Evolutionary conservation across 2,113 vertebrate genomes (phyloP).

Genomic region (Dermatemys mawii): DNA sequence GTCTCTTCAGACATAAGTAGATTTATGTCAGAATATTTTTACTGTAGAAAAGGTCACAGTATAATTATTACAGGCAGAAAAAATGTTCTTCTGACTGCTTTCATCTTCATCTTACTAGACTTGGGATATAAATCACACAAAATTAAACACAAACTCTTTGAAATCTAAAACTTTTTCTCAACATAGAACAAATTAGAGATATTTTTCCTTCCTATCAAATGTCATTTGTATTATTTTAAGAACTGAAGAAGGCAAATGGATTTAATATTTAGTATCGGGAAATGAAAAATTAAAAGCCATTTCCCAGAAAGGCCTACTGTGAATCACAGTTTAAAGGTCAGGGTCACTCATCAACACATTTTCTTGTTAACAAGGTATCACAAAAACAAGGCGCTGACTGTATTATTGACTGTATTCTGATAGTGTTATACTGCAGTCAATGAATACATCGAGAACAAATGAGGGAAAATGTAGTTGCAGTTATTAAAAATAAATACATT

Average conservation of each 20-base stretch:
- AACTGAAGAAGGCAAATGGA: background rate
- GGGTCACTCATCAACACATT: background rate
- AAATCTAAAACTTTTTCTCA: background rate
- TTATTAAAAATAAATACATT: background rate
- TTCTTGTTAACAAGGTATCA: background rate
- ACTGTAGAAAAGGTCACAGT: background rate
- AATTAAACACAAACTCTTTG: background rate
- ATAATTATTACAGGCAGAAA: background rate
- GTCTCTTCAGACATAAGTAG: background rate
- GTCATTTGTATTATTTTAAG: background rate
- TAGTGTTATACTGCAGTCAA: background rate
- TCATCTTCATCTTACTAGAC: background rate
- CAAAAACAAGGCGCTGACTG: background rate
- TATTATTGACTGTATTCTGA: background rate
- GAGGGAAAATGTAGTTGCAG: background rate
- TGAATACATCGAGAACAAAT: background rate
- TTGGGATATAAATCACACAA: background rate
- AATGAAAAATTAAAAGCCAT: background rate
- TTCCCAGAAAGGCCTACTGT: background rate
- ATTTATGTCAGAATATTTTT: background rate
- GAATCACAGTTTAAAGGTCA: background rate
- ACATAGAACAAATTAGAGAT: background rate
- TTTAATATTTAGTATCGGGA: background rate
- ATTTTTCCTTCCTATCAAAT: background rate
- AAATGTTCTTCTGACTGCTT: background rate